phyloP scores from a whole-genome alignment of 2,888 invertebrate species.

The Atethmia centrago region DNA sequence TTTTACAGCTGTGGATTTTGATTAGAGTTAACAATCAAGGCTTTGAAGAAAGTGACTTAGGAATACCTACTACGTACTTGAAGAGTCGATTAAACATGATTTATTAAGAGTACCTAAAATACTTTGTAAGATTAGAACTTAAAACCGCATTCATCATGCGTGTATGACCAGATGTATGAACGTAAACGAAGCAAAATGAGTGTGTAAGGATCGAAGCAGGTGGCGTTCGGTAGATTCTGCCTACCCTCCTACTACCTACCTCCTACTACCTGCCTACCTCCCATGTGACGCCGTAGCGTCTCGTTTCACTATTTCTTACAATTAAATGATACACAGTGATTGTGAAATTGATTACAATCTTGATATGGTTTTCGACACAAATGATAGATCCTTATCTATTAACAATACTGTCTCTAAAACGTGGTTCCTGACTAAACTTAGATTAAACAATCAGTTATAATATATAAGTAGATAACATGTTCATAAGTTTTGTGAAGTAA shows the following conservation, averaged over 20 bases:
- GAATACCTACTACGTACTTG: background rate
- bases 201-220: background rate
- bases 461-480: conserved; percentile 23
- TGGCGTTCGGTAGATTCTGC: background rate
- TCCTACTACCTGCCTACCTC: too few species aligned
- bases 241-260: background rate
- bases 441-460: conserved; percentile 28
- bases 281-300: conserved; percentile 2
- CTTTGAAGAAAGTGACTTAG: background rate
- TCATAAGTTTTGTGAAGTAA: conserved; percentile 4
- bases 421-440: conserved; percentile 34
- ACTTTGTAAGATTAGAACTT: background rate
- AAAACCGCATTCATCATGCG: background rate
- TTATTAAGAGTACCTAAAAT: conserved; percentile 2
- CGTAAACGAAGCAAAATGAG: background rate
- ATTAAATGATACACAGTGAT: conserved; percentile 18
- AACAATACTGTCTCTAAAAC: conserved; percentile 17
- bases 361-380: conserved; percentile 11
- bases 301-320: conserved; percentile 2
- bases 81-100: background rate
- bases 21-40: background rate
- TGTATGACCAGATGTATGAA: background rate
- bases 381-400: conserved; percentile 23
- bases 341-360: conserved; percentile 32
- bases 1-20: conserved; percentile 39